A percentile compares a stretch with the other conserved stretches of the same genome.
Evolutionary conservation across 2,113 vertebrate species (phyloP).

Genomic region (Microcebus lehilahytsara): DNA sequence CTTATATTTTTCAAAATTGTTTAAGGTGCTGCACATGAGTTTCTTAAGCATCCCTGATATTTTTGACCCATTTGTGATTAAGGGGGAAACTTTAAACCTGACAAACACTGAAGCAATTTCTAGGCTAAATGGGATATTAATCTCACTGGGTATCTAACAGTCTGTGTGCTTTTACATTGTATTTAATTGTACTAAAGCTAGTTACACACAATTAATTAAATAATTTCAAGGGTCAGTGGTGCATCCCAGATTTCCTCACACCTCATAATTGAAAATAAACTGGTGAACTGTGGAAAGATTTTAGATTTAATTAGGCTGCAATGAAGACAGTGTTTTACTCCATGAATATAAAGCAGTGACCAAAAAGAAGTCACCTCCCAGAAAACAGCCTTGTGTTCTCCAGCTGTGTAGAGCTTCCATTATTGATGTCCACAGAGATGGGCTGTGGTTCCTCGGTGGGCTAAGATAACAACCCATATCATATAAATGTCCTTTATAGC

Average conservation of each 20-base stretch:
- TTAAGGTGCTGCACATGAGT: not conserved
- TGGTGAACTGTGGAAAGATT: not conserved
- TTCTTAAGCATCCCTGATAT: not conserved
- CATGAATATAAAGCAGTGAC: not conserved
- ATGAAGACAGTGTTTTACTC: not conserved
- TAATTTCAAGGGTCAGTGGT: conserved; percentile 31
- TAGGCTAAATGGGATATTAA: not conserved
- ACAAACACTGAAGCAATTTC: not conserved
- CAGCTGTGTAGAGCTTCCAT: not conserved
- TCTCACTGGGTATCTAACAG: not conserved
- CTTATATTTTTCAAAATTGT: conserved; percentile 21
- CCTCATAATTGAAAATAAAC: conserved; percentile 15
- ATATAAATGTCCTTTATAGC: not conserved
- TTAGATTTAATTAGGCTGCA: not conserved
- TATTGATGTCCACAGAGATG: not conserved
- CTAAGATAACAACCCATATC: not conserved
- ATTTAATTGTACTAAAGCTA: conserved; percentile 27
- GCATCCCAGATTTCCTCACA: conserved; percentile 11
- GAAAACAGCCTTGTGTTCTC: not conserved
- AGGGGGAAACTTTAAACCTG: not conserved
- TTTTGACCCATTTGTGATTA: not conserved
- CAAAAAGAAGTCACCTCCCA: not conserved
- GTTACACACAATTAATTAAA: conserved; percentile 24
- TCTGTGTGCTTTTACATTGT: not conserved
- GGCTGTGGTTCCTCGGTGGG: not conserved